phyloP scores from a whole-genome alignment of 2,888 invertebrate species.

The Hofmannophila pseudospretella region DNA sequence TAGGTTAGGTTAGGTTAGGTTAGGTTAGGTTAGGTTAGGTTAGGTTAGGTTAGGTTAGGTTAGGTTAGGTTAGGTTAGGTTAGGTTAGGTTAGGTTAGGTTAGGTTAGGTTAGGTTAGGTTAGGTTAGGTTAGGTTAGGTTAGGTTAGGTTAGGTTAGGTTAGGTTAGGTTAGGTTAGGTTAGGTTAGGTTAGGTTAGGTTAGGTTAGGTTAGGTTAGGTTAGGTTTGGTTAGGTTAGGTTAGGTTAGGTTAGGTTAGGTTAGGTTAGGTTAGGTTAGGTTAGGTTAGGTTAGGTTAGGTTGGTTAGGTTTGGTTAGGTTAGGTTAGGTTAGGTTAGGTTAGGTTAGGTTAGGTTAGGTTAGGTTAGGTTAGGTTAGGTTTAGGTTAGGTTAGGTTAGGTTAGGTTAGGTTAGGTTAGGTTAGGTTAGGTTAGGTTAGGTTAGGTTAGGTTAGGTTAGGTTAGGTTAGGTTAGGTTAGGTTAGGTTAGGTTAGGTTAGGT shows the following conservation, averaged over 20 bases:
- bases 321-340: slow-evolving; percentile 16
- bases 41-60: slow-evolving; percentile 19
- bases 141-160: slow-evolving; percentile 23
- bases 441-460: slow-evolving; percentile 6
- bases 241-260: slow-evolving; percentile 18
- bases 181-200: slow-evolving; percentile 17
- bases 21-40: slow-evolving; percentile 17
- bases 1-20: slow-evolving; percentile 17
- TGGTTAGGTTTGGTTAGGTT: slow-evolving; percentile 17
- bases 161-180: slow-evolving; percentile 12
- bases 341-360: slow-evolving; percentile 9
- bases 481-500: background rate
- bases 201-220: slow-evolving; percentile 17
- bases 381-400: slow-evolving; percentile 11
- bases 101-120: slow-evolving; percentile 22
- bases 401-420: slow-evolving; percentile 12
- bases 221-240: slow-evolving; percentile 17
- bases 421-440: slow-evolving; percentile 6
- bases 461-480: slow-evolving; percentile 1
- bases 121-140: slow-evolving; percentile 21
- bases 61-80: slow-evolving; percentile 24
- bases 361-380: slow-evolving; percentile 12
- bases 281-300: slow-evolving; percentile 17
- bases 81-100: slow-evolving; percentile 26
- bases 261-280: slow-evolving; percentile 18